Evolutionary conservation across 2,888 invertebrate genomes (phyloP), one percentile per base, ranked within the genome.

Genomic region (Andrena hattorfiana): DNA sequence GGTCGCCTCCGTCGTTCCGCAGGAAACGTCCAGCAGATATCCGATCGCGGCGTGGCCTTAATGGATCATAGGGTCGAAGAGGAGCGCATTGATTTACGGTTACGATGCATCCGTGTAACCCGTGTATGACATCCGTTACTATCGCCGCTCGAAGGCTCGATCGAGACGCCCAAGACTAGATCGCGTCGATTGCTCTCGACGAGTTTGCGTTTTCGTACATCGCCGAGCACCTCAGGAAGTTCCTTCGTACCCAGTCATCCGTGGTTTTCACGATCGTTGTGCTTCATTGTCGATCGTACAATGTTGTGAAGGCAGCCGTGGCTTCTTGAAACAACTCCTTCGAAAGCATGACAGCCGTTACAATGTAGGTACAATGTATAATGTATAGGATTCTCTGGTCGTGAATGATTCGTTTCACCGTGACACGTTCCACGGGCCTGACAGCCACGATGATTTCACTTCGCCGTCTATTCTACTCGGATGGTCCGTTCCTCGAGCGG

Each of bases 41-140:
- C 48, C 48, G 62, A 49, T 75, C 67, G 56, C 26, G 64, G 60
- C 6, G 56, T 63, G 69, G 54, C 26, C 66, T 83, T 72, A 83
- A 85, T 75, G 62, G 72, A 72, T 79, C 68, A 74, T 64, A 62
- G 68, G 83, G 48, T 86, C 69, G 62, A 56, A 63, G 68, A 77
- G 64, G 62, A 74, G 35, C 66, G 70, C 74, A 67, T 75, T 64
- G 68, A 77, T 75, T 66, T 72, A 77, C 72, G 67, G 76, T 84
- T 83, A 80, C 59, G 30, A 10, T 62, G 32, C 20, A 20, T 26
- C 28, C 32, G 49, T 54, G 68, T 32, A 69, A 68, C 73, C 10
- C 62, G 51, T 48, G 20, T 71, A 42, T 35, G 28, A n/a, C 26
- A 35, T 26, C n/a, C 35, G 35, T 56, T 32, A 23, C 26, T 23